Conservation (phyloP, 2,797 vertebrate genomes). For the Ptychadena robeensis region DNA sequence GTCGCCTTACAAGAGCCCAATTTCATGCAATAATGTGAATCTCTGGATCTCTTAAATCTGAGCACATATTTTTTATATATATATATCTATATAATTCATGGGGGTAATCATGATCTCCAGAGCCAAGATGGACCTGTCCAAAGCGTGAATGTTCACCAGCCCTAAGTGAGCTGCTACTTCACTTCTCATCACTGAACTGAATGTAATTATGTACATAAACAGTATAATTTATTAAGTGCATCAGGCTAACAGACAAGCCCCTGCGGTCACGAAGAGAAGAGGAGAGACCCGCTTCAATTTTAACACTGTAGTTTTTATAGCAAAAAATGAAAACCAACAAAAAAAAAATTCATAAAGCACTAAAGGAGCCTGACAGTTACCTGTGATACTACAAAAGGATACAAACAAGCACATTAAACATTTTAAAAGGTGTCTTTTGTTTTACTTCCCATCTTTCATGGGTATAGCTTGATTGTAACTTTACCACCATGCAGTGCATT, state of each 20-base stretch:
- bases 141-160: conserved; percentile 54
- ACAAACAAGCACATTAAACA: conserved; percentile 78
- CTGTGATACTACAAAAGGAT: conserved; percentile 74
- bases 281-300: conserved; percentile 66
- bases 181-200: conserved; percentile 34
- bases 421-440: conserved; percentile 65
- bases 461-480: background rate
- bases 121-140: conserved; percentile 51
- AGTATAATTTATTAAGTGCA: conserved; percentile 81
- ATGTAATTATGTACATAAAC: conserved; percentile 89
- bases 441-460: background rate
- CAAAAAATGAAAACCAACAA: conserved; percentile 57
- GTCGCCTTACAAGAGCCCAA: conserved; percentile 38
- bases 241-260: conserved; percentile 58
- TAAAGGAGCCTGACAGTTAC: conserved; percentile 65
- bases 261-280: conserved; percentile 43
- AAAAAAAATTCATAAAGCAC: conserved; percentile 32
- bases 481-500: background rate
- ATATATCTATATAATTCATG: background rate
- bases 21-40: conserved; percentile 61
- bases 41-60: conserved; percentile 32
- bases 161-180: conserved; percentile 48
- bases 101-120: background rate
- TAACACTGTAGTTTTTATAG: conserved; percentile 73
- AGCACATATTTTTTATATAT: conserved; percentile 36